Conservation (phyloP, 2,888 invertebrate species). For the Phlogophora meticulosa region DNA sequence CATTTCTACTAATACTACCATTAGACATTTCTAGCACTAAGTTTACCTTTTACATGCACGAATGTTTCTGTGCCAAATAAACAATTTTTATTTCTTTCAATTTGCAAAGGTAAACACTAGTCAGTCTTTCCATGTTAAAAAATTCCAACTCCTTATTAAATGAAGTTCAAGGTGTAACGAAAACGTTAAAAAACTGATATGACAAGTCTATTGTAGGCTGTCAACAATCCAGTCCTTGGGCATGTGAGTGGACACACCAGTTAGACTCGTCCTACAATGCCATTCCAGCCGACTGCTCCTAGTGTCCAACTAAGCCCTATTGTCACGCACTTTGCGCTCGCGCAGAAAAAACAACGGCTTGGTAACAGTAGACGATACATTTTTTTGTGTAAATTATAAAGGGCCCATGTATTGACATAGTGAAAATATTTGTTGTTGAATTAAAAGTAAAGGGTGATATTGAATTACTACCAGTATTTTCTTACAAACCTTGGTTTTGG, state of each 20-base stretch:
- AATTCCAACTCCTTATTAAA: slow-evolving; percentile 12
- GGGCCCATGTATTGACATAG: slow-evolving; percentile 12
- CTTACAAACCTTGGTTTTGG: slow-evolving; percentile 9
- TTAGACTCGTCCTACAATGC: slow-evolving; percentile 73
- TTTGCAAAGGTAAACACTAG: too few relatives aligned
- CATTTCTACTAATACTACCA: too few relatives aligned
- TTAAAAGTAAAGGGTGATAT: slow-evolving; percentile 34
- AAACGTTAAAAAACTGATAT: slow-evolving; percentile 47
- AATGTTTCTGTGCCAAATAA: too few relatives aligned
- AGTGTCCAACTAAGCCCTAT: slow-evolving; percentile 65
- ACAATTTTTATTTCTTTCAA: too few relatives aligned
- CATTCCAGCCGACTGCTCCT: slow-evolving; percentile 71
- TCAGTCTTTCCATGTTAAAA: neutral
- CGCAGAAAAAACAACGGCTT: slow-evolving; percentile 50
- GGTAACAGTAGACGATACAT: slow-evolving; percentile 49
- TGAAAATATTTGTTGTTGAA: slow-evolving; percentile 25
- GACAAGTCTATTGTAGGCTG: slow-evolving; percentile 57
- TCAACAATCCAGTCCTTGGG: slow-evolving; percentile 70
- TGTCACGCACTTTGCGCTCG: slow-evolving; percentile 61
- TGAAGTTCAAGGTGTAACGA: slow-evolving; percentile 34
- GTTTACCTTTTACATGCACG: too few relatives aligned
- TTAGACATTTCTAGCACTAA: too few relatives aligned
- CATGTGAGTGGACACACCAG: slow-evolving; percentile 67
- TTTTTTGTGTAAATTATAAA: slow-evolving; percentile 11
- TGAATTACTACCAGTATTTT: slow-evolving; percentile 36